Percentiles rank a stretch among this genome's conserved stretches.
These are phyloP conservation scores for Plecotus auritus DNA, from an alignment of 2,113 vertebrate species.

Conservation along the genomic window DNA sequence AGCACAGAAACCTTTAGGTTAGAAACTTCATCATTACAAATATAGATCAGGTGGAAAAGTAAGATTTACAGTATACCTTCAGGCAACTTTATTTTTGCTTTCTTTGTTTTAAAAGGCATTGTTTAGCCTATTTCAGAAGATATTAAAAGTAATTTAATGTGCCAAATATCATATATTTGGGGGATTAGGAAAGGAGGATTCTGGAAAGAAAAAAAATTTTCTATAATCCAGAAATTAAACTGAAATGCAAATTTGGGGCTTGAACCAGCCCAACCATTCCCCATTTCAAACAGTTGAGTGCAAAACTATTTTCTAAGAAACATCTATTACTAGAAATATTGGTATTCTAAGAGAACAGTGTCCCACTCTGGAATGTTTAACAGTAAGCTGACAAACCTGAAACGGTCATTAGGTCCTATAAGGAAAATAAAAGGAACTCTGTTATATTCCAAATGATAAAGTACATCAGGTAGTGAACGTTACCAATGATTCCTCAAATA, in stretches of 20 bases:
- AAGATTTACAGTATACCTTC: not conserved
- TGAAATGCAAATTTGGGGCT: not conserved
- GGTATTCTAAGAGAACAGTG: not conserved
- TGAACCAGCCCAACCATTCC: not conserved
- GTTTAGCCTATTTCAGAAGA: not conserved
- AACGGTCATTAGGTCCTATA: not conserved
- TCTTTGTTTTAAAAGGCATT: constrained; percentile 26
- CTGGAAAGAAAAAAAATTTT: not conserved
- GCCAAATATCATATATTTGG: not conserved
- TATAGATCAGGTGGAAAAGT: not conserved
- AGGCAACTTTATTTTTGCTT: constrained; percentile 32
- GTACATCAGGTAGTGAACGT: not conserved
- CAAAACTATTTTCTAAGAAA: constrained; percentile 33
- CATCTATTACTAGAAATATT: not conserved
- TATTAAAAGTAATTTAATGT: constrained; percentile 24
- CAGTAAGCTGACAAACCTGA: not conserved
- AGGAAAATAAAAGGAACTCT: not conserved
- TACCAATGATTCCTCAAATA: not conserved
- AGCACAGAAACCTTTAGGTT: not conserved
- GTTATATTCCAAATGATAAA: not conserved
- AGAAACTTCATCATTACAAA: constrained; percentile 7
- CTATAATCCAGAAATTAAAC: not conserved
- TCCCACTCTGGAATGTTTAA: not conserved
- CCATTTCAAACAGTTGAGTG: not conserved
- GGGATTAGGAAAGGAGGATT: not conserved